Evolutionary conservation across 2,113 vertebrate species (phyloP).

Genomic region (Forbesichthys agassizii): DNA sequence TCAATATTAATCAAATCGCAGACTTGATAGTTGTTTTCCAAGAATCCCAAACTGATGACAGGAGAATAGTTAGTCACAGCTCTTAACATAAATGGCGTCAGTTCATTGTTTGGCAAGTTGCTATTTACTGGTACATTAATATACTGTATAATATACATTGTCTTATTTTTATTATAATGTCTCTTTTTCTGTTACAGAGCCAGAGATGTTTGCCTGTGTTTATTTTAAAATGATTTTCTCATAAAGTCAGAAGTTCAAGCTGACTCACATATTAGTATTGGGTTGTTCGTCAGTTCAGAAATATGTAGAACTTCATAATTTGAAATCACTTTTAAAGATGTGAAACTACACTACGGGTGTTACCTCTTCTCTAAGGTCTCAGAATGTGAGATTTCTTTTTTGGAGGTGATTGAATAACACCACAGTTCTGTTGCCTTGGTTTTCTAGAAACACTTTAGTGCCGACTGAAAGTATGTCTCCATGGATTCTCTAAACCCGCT

Average conservation of each 20-base stretch:
- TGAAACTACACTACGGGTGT: background rate
- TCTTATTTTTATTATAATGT: background rate
- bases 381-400: too few relatives aligned
- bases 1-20: constrained; percentile 32
- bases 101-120: too few relatives aligned
- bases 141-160: background rate
- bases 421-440: too few relatives aligned
- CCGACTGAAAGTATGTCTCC: too few relatives aligned
- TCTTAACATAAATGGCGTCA: too few relatives aligned
- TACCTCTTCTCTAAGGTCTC: background rate
- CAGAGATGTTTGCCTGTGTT: too few relatives aligned
- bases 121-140: background rate
- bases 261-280: constrained; percentile 19
- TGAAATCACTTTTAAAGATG: background rate
- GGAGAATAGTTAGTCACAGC: background rate
- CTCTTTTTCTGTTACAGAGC: background rate
- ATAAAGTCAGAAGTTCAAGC: constrained; percentile 13
- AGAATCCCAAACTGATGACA: background rate
- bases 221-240: background rate
- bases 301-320: constrained; percentile 6
- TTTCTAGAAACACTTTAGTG: too few relatives aligned
- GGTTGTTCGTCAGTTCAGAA: constrained; percentile 8
- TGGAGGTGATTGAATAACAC: too few relatives aligned
- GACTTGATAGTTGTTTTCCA: constrained; percentile 4
- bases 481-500: too few relatives aligned